Evolutionary conservation across 2,888 invertebrate genomes (phyloP), one percentile per base, ranked within the genome.

Genomic region (Endomychus coccineus): DNA sequence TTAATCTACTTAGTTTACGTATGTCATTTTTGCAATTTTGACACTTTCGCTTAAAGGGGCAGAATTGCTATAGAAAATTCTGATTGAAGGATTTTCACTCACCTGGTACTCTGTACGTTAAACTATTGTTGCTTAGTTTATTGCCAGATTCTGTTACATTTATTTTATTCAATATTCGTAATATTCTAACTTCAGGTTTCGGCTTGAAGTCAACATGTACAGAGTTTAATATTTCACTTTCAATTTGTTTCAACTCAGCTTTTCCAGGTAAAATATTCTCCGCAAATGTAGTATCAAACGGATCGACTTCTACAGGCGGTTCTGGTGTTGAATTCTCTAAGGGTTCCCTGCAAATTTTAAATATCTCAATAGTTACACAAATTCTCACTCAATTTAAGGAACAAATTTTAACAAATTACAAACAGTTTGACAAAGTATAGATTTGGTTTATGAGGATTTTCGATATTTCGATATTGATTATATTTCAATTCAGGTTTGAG

Each of bases 201-300:
- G 79, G 78, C 47, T 73, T 72, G 51, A 71, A 71, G 61, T 75
- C 72, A 49, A 71, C 70, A 17, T 59, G 53, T n/a, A n/a, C n/a
- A 33, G 51, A 40, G 31, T 61, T 62, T 58, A 75, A 54, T 60
- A 75, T 67, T 52, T 76, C 75, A 45, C 69, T 70, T 56, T 76
- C 75, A 34, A 75, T 73, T 36, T 73, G 59, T 46, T 72, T 74
- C 6, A 76, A 52, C 54, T 77, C 77, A 34, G 72, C 66, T 46
- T 80, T 71, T 13, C 75, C 75, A 22, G 78, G 84, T 33, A 84
- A 67, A 28, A 87, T 74, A 51, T 81, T 80, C 36, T 83, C 83
- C 0, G 83, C 87, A 62, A 86, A 86, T 31, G 83, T 78, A 13
- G 89, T 89, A 55, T 89, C 88, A 54, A 89, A 89, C 0, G 89